Evolutionary conservation across 2,113 vertebrate species (phyloP).

Genomic region (Crotalus viridis): DNA sequence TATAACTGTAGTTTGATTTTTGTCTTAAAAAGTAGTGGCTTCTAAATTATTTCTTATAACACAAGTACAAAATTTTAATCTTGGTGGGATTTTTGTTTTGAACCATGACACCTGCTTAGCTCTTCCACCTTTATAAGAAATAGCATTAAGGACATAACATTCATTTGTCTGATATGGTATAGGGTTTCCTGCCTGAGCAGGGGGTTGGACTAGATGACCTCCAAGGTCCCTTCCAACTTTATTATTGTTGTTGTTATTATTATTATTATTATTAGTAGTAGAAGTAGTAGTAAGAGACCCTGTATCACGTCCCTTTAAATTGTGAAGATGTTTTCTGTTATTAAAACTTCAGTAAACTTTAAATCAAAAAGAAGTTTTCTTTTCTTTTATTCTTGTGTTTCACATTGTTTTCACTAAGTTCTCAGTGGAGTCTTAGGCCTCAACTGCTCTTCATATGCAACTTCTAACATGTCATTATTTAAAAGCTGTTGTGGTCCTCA

Average conservation of each 20-base stretch:
- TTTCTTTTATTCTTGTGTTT: neutral
- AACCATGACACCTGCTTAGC: neutral
- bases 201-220: too few species aligned
- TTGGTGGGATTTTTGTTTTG: neutral
- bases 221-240: too few species aligned
- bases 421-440: neutral
- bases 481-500: neutral
- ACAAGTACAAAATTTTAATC: neutral
- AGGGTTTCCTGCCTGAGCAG: too few species aligned
- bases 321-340: neutral
- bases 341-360: neutral
- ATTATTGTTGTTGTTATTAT: too few species aligned
- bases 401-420: neutral
- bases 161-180: neutral
- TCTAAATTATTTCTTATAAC: neutral
- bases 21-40: neutral
- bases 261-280: too few species aligned
- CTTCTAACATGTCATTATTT: neutral
- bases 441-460: neutral
- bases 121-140: neutral
- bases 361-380: neutral
- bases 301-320: neutral
- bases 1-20: neutral
- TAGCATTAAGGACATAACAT: neutral
- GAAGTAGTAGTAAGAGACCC: neutral